A percentile compares a stretch with the other conserved stretches of the same genome.
Evolutionary conservation across 2,888 invertebrate species (phyloP).

Genomic region (Parnassius mnemosyne): DNA sequence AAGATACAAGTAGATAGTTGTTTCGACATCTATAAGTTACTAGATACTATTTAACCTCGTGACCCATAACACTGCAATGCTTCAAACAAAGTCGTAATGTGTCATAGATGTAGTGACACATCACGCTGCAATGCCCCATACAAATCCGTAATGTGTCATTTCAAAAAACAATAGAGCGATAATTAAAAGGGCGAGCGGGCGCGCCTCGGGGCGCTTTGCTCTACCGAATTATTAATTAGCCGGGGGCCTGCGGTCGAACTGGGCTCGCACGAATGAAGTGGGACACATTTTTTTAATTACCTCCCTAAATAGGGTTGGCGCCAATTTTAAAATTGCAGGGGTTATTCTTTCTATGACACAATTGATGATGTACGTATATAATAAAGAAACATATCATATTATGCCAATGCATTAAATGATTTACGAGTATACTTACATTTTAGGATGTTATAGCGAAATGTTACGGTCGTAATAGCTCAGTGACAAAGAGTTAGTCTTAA

Average conservation of each 20-base stretch:
- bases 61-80: not conserved
- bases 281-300: conserved; percentile 79
- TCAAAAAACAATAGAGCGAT: conserved; percentile 6
- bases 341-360: not conserved
- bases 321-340: not conserved
- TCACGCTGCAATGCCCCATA: not conserved
- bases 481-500: too few species aligned
- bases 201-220: conserved; percentile 24
- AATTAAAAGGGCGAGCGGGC: conserved; percentile 19
- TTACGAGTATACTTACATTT: too few species aligned
- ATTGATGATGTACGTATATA: too few species aligned
- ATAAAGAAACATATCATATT: too few species aligned
- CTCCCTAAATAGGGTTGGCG: conserved; percentile 31
- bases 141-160: not conserved
- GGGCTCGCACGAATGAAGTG: conserved; percentile 67
- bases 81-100: not conserved
- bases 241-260: conserved; percentile 49
- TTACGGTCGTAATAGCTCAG: too few species aligned
- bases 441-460: too few species aligned
- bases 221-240: conserved; percentile 64
- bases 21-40: too few species aligned
- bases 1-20: too few species aligned
- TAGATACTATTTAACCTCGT: too few species aligned
- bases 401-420: too few species aligned
- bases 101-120: not conserved